Conservation (phyloP, 53 echinoderm and acorn worm genomes). For the Patiria pectinifera region DNA sequence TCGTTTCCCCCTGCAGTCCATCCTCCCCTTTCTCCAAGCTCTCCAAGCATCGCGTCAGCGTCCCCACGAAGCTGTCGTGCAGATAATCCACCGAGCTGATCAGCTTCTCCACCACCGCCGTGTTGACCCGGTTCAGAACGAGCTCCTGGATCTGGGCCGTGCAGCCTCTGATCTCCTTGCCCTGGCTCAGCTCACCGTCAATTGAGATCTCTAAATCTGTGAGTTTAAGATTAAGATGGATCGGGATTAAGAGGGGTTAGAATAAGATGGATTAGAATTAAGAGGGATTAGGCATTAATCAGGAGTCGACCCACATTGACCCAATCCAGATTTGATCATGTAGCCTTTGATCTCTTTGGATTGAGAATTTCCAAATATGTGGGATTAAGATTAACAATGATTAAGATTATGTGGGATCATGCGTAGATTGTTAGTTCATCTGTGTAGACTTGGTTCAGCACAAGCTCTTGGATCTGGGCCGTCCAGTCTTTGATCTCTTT, state of each 20-base stretch:
- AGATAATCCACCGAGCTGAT: constrained; percentile 94
- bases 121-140: constrained; percentile 80
- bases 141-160: constrained; percentile 96
- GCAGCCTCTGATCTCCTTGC: constrained; percentile 90
- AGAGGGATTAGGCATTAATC: no score
- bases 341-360: no score
- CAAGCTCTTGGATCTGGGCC: not conserved
- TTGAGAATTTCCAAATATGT: no score
- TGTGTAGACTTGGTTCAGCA: not conserved
- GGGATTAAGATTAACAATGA: no score
- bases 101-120: constrained; percentile 89
- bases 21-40: constrained; percentile 90
- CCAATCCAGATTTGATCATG: no score
- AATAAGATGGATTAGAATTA: no score
- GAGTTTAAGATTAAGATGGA: not conserved
- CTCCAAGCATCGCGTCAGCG: constrained; percentile 89
- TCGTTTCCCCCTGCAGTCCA: constrained; percentile 67
- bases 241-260: no score
- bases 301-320: no score
- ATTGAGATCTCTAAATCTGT: constrained; percentile 84
- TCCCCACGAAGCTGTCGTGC: constrained; percentile 96
- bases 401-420: no score
- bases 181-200: constrained; percentile 76
- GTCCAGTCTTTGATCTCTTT: constrained; percentile 77
- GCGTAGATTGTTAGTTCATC: no score